These are phyloP conservation scores for Labeo rohita DNA, from an alignment of 2,113 vertebrate genomes.

Conservation along the genomic window DNA sequence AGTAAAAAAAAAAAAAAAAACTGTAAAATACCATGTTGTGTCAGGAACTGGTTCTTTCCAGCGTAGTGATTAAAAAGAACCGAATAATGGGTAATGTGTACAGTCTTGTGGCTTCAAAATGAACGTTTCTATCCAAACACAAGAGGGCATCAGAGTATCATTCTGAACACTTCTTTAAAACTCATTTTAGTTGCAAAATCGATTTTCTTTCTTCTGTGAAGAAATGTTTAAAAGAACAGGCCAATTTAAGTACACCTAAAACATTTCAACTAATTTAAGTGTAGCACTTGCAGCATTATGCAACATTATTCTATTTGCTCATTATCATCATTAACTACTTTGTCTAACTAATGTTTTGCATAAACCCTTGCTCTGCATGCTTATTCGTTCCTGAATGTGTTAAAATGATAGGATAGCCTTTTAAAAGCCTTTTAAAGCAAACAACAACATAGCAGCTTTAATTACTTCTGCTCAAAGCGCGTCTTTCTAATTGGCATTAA, in stretches of 20 bases:
- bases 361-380: neutral
- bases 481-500: slow-evolving; percentile 52
- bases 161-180: neutral
- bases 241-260: neutral
- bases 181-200: neutral
- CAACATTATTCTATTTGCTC: neutral
- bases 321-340: slow-evolving; percentile 4
- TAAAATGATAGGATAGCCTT: neutral
- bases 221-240: neutral
- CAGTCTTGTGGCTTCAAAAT: neutral
- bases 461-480: slow-evolving; percentile 41
- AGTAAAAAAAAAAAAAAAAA: neutral
- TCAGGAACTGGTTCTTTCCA: neutral
- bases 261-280: neutral
- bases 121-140: neutral
- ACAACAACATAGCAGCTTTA: slow-evolving; percentile 20
- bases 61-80: neutral
- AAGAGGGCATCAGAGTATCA: slow-evolving; percentile 15
- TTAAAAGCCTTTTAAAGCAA: slow-evolving; percentile 12
- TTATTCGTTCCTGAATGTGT: neutral
- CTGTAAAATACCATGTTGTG: neutral
- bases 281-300: neutral
- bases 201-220: neutral
- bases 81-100: neutral
- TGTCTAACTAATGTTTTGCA: neutral